Conservation (phyloP, 2,113 vertebrate species). For the Neotoma lepida region DNA sequence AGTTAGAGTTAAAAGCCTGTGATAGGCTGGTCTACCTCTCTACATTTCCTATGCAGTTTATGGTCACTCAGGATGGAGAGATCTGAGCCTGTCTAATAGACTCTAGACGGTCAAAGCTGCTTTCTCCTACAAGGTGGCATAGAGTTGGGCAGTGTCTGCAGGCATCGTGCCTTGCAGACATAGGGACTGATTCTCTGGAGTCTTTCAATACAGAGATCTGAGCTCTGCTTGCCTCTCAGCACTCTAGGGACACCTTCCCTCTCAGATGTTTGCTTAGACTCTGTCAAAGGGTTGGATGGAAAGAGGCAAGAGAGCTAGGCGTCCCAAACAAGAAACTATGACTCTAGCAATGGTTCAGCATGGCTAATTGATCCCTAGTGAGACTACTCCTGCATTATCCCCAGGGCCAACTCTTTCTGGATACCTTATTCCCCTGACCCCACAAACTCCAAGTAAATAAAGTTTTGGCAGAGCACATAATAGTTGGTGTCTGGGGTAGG, state of each 20-base stretch:
- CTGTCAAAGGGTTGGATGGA: neutral
- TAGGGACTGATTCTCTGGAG: neutral
- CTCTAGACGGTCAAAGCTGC: neutral
- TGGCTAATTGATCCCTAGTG: neutral
- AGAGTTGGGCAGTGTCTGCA: no score
- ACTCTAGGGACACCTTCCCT: neutral
- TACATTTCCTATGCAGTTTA: no score
- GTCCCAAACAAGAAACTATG: neutral
- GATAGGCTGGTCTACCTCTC: no score
- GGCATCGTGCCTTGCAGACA: neutral
- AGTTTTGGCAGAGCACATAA: neutral
- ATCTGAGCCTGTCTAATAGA: neutral
- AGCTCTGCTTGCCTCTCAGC: neutral
- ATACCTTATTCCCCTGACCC: neutral
- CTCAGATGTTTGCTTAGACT: neutral
- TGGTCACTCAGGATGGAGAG: neutral
- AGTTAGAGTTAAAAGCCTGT: neutral
- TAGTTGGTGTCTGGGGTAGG: slow-evolving; percentile 16
- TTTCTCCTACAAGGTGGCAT: neutral
- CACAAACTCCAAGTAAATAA: neutral
- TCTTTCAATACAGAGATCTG: neutral
- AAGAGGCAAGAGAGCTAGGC: neutral
- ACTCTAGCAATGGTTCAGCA: neutral
- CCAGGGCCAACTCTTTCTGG: neutral
- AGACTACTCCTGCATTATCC: neutral